These are phyloP conservation scores for Tylochromis polylepis DNA, from an alignment of 2,113 vertebrate genomes.

Conservation along the genomic window DNA sequence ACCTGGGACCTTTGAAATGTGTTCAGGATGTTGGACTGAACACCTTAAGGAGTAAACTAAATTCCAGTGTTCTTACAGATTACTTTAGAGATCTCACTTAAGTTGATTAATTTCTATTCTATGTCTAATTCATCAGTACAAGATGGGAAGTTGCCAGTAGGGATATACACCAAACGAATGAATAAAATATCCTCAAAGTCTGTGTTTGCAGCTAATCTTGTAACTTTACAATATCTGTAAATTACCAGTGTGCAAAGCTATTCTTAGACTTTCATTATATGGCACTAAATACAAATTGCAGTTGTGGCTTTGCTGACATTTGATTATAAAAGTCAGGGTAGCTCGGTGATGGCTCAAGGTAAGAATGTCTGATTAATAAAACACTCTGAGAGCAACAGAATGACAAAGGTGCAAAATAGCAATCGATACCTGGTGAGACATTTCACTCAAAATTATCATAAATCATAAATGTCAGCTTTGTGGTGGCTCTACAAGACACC, in stretches of 20 bases:
- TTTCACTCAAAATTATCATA: background rate
- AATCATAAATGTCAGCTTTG: background rate
- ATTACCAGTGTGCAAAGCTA: background rate
- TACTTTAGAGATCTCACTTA: background rate
- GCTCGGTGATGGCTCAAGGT: background rate
- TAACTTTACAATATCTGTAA: background rate
- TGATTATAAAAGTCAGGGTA: background rate
- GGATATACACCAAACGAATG: background rate
- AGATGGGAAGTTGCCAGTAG: background rate
- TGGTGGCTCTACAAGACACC: background rate
- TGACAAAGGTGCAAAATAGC: background rate
- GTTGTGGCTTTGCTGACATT: background rate
- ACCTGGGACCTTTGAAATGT: background rate
- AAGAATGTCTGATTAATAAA: background rate
- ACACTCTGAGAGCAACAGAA: background rate
- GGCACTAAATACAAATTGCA: background rate
- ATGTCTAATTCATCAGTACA: background rate
- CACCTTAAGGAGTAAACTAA: background rate
- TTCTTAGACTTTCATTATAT: background rate
- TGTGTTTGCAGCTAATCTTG: background rate
- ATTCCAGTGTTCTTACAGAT: background rate
- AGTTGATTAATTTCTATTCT: background rate
- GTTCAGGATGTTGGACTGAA: background rate
- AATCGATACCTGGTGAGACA: background rate
- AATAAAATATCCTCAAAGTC: background rate